Conservation (phyloP, 1,140 invertebrate species). For the Odontomachus brunneus region DNA sequence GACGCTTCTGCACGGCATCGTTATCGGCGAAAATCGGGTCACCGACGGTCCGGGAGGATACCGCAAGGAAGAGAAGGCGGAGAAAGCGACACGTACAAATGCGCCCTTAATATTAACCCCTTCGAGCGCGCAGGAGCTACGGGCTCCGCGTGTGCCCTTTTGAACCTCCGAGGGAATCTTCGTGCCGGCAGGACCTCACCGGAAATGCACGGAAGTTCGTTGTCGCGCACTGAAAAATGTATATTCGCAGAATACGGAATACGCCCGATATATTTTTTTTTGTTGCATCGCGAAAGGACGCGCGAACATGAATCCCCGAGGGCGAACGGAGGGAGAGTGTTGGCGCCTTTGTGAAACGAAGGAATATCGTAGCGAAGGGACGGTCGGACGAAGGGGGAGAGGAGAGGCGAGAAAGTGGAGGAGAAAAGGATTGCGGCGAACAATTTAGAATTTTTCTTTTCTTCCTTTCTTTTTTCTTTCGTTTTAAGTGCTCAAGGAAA, state of each 20-base stretch:
- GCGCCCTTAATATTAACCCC: slow-evolving; percentile 74
- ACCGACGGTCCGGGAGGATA: slow-evolving; percentile 29
- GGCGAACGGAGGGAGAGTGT: neutral
- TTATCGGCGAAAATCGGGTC: slow-evolving; percentile 70
- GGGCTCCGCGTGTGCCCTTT: slow-evolving; percentile 38
- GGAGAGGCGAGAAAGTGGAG: no score
- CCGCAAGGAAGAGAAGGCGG: neutral
- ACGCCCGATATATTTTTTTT: neutral
- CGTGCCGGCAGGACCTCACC: neutral
- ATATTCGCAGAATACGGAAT: slow-evolving; percentile 15
- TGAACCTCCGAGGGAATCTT: slow-evolving; percentile 32
- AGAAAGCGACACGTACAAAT: slow-evolving; percentile 62
- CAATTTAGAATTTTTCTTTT: neutral
- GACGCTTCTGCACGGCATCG: slow-evolving; percentile 55
- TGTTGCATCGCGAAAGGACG: no score
- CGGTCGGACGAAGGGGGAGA: neutral
- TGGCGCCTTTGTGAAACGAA: neutral
- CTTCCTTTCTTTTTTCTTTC: no score
- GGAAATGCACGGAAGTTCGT: slow-evolving; percentile 32
- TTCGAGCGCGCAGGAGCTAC: slow-evolving; percentile 62
- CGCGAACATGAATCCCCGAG: no score
- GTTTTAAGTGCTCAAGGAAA: neutral
- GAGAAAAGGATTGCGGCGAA: neutral
- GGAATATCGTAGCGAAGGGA: neutral
- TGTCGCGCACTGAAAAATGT: slow-evolving; percentile 43